phyloP scores from a whole-genome alignment of 2,888 invertebrate species.

The Mycalesis mineus region DNA sequence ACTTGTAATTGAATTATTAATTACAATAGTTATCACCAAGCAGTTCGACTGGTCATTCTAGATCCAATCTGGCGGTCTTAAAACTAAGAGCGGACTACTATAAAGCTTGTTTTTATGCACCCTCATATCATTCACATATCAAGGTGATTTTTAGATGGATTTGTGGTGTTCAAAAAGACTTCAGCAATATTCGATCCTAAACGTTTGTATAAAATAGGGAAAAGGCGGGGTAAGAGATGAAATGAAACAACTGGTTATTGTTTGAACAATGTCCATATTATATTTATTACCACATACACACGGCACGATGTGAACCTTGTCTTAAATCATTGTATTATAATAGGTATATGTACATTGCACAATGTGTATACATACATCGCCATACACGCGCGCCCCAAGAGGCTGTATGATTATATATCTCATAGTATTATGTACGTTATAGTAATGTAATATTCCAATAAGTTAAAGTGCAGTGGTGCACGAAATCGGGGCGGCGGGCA shows the following conservation, averaged over 20 bases:
- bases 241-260: constrained; percentile 78
- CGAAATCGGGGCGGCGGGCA: constrained; percentile 75
- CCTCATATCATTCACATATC: no score
- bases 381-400: constrained; percentile 82
- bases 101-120: no score
- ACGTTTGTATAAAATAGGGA: background rate
- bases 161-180: no score
- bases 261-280: constrained; percentile 93
- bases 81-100: no score
- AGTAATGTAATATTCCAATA: constrained; percentile 78
- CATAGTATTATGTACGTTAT: constrained; percentile 78
- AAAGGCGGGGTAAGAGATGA: constrained; percentile 11
- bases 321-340: constrained; percentile 86
- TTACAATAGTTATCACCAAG: no score
- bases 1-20: no score
- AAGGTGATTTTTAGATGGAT: no score
- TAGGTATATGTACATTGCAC: constrained; percentile 86
- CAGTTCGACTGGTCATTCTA: no score
- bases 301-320: constrained; percentile 94
- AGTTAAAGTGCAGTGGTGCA: constrained; percentile 80
- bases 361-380: constrained; percentile 83
- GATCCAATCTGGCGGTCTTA: no score
- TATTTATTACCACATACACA: constrained; percentile 93
- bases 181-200: no score
- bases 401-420: constrained; percentile 79